Evolutionary conservation across 2,797 vertebrate species (phyloP), one percentile per base, ranked within the genome.

Genomic region (Picus viridis): DNA sequence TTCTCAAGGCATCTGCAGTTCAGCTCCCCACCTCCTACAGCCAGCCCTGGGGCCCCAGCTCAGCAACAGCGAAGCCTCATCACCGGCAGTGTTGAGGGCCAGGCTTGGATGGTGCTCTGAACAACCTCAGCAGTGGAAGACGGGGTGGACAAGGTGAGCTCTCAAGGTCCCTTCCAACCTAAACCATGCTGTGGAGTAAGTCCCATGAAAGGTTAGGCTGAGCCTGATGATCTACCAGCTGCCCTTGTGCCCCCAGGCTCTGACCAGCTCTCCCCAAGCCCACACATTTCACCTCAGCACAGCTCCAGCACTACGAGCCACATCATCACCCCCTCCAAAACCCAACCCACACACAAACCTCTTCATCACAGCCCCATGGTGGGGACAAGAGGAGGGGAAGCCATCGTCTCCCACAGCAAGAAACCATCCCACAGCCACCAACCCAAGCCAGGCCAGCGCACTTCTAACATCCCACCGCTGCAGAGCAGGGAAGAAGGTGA

Each of bases 1-100:
- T 0, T 0, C 30, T 7, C 19, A 0, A 1, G 22, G n/a, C 3
- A 0, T 30, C 8, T 2, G 14, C 2, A 3, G 0, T 6, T 19
- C 83, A 67, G 49, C 41, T 75, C 80, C 10, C 9, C 77, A 27
- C 12, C 29, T 85, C 13, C 68, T 18, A 4, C 20, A 0, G 26
- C 47, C 80, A 27, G 23, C 2, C 1, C 49, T 3, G 24, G 39
- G 76, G 64, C 62, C 78, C 63, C 67, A 30, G 3, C 69, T 29
- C 71, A 22, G 80, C 49, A 73, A 9, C 56, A 36, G 17, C 12
- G 9, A 26, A 1, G 5, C 23, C 20, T n/a, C 63, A 18, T 12
- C 29, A 1, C 4, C 22, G 34, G 30, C 1, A n/a, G 26, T 0
- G 23, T 5, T 62, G 62, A 5, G 32, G 70, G 53, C 23, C 83